These are phyloP conservation scores for Oegoconia quadripuncta DNA, from an alignment of 2,888 invertebrate genomes.

Conservation along the genomic window DNA sequence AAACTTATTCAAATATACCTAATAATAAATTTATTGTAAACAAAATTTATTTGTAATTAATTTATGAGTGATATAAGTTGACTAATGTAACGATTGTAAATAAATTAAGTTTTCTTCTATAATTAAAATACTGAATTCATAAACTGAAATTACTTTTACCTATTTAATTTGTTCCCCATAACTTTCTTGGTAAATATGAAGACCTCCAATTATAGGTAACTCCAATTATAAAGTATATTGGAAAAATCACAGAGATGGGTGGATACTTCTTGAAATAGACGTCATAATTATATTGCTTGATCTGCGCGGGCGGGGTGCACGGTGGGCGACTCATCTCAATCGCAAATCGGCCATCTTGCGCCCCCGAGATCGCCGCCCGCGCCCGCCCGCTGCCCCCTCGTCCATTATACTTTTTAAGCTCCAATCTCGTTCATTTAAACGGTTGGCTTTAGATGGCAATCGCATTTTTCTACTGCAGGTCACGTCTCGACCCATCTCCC, in stretches of 20 bases:
- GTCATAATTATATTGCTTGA: conserved; percentile 76
- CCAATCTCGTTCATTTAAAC: conserved; percentile 86
- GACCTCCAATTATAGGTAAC: too few relatives aligned
- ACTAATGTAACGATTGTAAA: too few relatives aligned
- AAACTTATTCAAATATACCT: too few relatives aligned
- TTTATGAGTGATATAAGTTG: too few relatives aligned
- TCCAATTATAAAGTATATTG: too few relatives aligned
- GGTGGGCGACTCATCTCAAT: conserved; percentile 74
- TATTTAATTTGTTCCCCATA: neutral
- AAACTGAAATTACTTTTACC: too few relatives aligned
- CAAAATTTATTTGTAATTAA: too few relatives aligned
- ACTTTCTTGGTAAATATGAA: neutral
- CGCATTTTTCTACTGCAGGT: conserved; percentile 85
- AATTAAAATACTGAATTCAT: too few relatives aligned
- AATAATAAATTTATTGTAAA: too few relatives aligned
- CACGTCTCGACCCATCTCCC: conserved; percentile 82
- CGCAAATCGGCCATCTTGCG: conserved; percentile 79
- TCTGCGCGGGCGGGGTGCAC: conserved; percentile 49
- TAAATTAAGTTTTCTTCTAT: too few relatives aligned
- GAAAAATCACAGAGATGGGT: conserved; percentile 31
- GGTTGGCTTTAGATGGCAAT: conserved; percentile 85
- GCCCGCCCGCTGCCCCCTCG: conserved; percentile 61
- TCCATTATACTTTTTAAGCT: conserved; percentile 86
- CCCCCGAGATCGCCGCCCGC: conserved; percentile 73
- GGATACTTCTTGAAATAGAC: conserved; percentile 46